Evolutionary conservation across 2,113 vertebrate genomes (phyloP).

Genomic region (Megalops atlanticus): DNA sequence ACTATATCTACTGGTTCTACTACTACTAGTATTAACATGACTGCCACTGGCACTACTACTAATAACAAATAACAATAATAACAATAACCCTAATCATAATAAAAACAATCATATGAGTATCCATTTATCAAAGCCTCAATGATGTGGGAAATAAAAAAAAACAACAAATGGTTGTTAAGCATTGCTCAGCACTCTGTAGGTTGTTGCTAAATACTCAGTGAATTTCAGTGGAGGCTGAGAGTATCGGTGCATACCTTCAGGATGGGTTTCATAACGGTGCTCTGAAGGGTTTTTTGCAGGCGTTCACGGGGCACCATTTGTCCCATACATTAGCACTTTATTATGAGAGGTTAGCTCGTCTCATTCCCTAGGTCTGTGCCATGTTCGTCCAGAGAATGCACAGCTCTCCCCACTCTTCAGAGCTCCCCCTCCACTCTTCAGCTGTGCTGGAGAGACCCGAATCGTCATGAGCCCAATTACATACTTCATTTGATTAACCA

Average conservation of each 20-base stretch:
- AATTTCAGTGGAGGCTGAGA: not conserved
- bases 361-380: not conserved
- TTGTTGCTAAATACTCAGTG: not conserved
- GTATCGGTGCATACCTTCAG: not conserved
- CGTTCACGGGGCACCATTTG: not conserved
- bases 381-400: not conserved
- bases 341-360: not conserved
- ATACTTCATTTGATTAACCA: not conserved
- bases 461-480: not conserved
- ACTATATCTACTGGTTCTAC: not conserved
- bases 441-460: not conserved
- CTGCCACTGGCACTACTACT: not conserved
- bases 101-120: too few relatives aligned
- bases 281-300: not conserved
- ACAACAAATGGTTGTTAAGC: too few relatives aligned
- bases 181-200: too few relatives aligned
- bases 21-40: not conserved
- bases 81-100: not conserved
- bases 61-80: not conserved
- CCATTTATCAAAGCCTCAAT: not conserved
- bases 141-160: too few relatives aligned
- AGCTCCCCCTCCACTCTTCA: not conserved
- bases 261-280: not conserved
- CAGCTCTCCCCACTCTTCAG: not conserved
- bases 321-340: not conserved